These are phyloP conservation scores for Baccha elongata DNA, from an alignment of 2,888 invertebrate genomes.

Conservation along the genomic window DNA sequence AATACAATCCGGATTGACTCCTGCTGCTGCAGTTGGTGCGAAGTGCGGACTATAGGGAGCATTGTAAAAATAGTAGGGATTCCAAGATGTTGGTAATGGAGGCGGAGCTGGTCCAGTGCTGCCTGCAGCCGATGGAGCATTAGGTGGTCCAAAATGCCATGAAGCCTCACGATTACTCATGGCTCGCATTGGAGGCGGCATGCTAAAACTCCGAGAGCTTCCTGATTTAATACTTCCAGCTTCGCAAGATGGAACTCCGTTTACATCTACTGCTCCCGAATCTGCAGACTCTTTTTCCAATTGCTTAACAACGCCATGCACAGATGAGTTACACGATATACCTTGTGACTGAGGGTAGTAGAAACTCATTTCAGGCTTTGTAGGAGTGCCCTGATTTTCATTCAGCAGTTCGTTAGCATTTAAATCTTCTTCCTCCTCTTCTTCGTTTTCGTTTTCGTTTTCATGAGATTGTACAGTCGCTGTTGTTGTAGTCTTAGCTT, in stretches of 20 bases:
- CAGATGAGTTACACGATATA: constrained; percentile 72
- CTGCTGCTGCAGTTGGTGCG: constrained; percentile 33
- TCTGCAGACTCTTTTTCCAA: constrained; percentile 78
- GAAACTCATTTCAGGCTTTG: constrained; percentile 51
- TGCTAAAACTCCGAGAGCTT: constrained; percentile 80
- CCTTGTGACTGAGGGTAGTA: constrained; percentile 64
- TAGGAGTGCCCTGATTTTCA: constrained; percentile 72
- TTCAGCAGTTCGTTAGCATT: constrained; percentile 67
- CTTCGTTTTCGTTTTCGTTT: constrained; percentile 78
- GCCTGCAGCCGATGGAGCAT: constrained; percentile 39
- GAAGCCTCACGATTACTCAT: constrained; percentile 76
- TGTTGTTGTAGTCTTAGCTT: constrained; percentile 38
- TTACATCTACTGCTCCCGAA: constrained; percentile 77
- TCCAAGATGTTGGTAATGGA: constrained; percentile 77
- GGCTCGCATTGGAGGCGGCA: constrained; percentile 81
- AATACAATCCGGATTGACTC: constrained; percentile 74
- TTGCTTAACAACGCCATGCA: constrained; percentile 63
- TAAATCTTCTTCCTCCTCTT: constrained; percentile 75
- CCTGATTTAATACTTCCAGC: constrained; percentile 81
- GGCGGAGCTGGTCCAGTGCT: constrained; percentile 74
- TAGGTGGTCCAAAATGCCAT: constrained; percentile 75
- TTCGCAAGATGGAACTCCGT: constrained; percentile 79
- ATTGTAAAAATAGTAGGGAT: constrained; percentile 76
- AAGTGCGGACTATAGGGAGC: constrained; percentile 75
- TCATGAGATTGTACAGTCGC: constrained; percentile 53